A percentile compares a stretch with the other conserved stretches of the same genome.
These are phyloP conservation scores for Erythrocercus mccallii DNA, from an alignment of 2,113 vertebrate genomes.

Conservation along the genomic window DNA sequence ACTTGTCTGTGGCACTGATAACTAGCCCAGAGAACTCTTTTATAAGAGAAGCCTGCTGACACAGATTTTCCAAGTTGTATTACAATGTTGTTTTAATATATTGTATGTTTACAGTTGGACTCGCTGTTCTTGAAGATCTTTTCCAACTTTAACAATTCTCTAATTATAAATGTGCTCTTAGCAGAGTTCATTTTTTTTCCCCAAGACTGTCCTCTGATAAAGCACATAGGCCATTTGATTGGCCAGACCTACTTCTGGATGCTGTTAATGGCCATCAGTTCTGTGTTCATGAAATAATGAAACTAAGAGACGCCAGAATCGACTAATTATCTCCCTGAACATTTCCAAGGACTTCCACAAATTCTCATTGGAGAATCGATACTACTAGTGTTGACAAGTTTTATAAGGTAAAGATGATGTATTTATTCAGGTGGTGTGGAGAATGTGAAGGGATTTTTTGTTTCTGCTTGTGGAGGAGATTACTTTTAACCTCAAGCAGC, in stretches of 20 bases:
- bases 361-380: not conserved
- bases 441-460: not conserved
- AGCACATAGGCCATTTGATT: not conserved
- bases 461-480: not conserved
- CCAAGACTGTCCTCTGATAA: not conserved
- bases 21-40: not conserved
- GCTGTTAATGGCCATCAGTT: not conserved
- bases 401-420: not conserved
- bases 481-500: not conserved
- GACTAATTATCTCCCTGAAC: not conserved
- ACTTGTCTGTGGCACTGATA: not conserved
- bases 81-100: not conserved
- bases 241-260: not conserved
- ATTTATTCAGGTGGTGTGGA: not conserved
- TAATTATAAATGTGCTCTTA: not conserved
- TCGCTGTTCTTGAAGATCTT: not conserved
- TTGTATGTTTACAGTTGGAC: accelerated
- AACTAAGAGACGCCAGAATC: not conserved
- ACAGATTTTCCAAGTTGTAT: not conserved
- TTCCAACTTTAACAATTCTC: not conserved
- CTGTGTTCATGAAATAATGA: not conserved
- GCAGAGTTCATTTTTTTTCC: not conserved
- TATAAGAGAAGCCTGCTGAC: not conserved
- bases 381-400: not conserved
- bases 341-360: not conserved